These are phyloP conservation scores for Chrysolina oricalcia DNA, from an alignment of 2,888 invertebrate species.

Conservation along the genomic window DNA sequence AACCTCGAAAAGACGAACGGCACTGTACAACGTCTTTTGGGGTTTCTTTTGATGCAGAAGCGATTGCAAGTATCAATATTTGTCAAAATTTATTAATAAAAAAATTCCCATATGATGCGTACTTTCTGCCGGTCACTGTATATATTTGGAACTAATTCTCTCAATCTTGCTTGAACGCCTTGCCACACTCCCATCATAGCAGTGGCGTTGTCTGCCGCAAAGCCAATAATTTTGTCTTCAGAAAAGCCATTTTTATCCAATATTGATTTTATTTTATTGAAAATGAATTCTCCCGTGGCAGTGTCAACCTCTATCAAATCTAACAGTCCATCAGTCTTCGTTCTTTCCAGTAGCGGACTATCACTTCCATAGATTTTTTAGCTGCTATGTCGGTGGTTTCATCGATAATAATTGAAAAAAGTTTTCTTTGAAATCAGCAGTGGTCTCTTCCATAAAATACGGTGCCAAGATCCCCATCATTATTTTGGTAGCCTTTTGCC, in stretches of 20 bases:
- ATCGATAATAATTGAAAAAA: too few species aligned
- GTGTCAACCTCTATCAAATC: slow-evolving; percentile 12
- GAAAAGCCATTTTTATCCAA: not conserved
- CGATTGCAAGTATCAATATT: too few species aligned
- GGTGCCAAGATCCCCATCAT: slow-evolving; percentile 1
- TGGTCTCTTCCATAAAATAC: not conserved
- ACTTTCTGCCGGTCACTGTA: too few species aligned
- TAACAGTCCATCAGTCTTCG: slow-evolving; percentile 9
- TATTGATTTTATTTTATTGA: slow-evolving; percentile 4
- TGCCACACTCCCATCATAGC: slow-evolving; percentile 9
- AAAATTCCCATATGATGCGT: too few species aligned
- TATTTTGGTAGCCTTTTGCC: slow-evolving; percentile 27
- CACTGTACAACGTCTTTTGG: too few species aligned
- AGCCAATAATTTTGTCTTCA: too few species aligned
- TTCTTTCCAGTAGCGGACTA: slow-evolving; percentile 12
- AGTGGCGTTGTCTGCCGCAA: slow-evolving; percentile 2
- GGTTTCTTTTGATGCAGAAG: too few species aligned
- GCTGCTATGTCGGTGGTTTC: not conserved
- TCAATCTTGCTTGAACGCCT: slow-evolving; percentile 10
- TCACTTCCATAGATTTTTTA: slow-evolving; percentile 18
- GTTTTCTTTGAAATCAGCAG: not conserved
- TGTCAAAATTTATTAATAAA: too few species aligned
- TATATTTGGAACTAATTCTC: slow-evolving; percentile 24
- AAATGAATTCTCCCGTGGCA: not conserved
- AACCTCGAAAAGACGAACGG: too few species aligned